Conservation (phyloP, 2,797 vertebrate genomes). For the Protosalanx chinensis region DNA sequence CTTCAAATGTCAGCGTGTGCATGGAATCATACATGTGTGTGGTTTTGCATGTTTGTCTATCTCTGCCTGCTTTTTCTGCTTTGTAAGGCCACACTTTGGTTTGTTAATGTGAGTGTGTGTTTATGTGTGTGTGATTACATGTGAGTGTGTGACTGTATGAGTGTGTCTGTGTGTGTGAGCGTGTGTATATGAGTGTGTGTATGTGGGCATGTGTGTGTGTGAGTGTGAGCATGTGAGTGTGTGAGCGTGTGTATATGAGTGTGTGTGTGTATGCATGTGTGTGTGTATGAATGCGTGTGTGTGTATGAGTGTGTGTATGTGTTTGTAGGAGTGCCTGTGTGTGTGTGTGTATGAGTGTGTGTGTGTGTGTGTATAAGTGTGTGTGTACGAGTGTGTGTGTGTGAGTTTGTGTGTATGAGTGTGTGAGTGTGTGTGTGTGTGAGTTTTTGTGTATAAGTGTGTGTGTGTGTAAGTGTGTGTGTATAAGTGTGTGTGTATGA, state of each 20-base stretch:
- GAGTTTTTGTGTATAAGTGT: background rate
- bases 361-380: background rate
- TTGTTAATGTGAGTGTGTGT: background rate
- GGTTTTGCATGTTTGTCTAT: background rate
- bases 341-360: background rate
- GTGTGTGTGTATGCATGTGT: background rate
- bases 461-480: conserved; percentile 6
- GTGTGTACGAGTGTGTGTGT: conserved; percentile 1
- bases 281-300: background rate
- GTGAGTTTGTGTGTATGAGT: background rate
- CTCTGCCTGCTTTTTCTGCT: background rate
- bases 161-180: too few relatives aligned
- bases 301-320: background rate
- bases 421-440: background rate
- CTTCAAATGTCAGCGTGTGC: background rate
- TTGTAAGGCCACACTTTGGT: background rate
- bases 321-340: background rate
- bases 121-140: too few relatives aligned
- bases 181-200: too few relatives aligned
- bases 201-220: too few relatives aligned
- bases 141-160: background rate
- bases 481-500: conserved; percentile 2
- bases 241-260: background rate
- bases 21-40: background rate
- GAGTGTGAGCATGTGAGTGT: too few relatives aligned